These are phyloP conservation scores for Diploptera punctata DNA, from an alignment of 2,888 invertebrate genomes.

Conservation along the genomic window DNA sequence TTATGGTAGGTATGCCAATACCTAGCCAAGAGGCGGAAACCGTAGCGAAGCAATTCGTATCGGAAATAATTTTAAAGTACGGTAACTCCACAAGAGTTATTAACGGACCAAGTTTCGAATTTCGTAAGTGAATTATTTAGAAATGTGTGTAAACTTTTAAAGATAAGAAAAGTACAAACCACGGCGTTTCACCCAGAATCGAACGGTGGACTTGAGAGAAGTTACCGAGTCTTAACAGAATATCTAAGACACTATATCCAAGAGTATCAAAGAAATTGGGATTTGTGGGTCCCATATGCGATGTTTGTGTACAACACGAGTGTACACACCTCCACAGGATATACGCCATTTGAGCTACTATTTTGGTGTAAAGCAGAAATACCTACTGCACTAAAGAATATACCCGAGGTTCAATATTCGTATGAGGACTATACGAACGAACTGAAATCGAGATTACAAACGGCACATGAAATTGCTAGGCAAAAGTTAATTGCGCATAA, in stretches of 20 bases:
- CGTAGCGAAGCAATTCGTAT: conserved; percentile 46
- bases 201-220: conserved; percentile 13
- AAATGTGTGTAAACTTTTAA: conserved; percentile 38
- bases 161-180: conserved; percentile 6
- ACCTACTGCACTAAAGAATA: not conserved
- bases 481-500: too few species aligned
- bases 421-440: not conserved
- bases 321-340: not conserved
- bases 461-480: not conserved
- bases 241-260: conserved; percentile 15
- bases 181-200: not conserved
- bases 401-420: not conserved
- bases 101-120: conserved; percentile 48
- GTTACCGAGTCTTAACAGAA: conserved; percentile 7
- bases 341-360: conserved; percentile 6
- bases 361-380: not conserved
- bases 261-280: conserved; percentile 2
- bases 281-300: not conserved
- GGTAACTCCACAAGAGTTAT: conserved; percentile 43
- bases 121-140: conserved; percentile 47
- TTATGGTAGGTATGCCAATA: conserved; percentile 41
- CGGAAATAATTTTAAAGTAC: conserved; percentile 42
- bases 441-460: not conserved
- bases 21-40: conserved; percentile 48
- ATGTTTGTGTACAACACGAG: conserved; percentile 1